These are phyloP conservation scores for Cephalotes varians DNA, from an alignment of 2,888 invertebrate genomes.

Conservation along the genomic window DNA sequence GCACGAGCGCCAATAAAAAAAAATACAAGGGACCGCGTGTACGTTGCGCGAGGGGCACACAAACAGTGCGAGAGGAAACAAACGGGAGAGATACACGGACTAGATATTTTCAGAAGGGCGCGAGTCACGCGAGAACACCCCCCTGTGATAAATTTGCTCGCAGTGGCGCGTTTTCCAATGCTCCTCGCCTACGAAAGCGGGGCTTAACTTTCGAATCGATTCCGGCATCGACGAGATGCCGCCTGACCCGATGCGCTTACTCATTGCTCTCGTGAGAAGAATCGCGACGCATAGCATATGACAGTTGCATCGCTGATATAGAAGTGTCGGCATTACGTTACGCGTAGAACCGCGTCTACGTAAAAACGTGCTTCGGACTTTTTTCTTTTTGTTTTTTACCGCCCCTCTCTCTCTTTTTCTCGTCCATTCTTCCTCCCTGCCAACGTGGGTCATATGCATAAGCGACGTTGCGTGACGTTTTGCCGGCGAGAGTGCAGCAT, in stretches of 20 bases:
- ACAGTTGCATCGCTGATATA: conserved; percentile 31
- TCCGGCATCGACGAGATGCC: conserved; percentile 51
- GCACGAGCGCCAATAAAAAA: conserved; percentile 22
- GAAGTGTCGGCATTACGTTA: conserved; percentile 21
- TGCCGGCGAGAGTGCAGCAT: conserved; percentile 52
- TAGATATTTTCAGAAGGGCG: conserved; percentile 40
- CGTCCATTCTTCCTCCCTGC: conserved; percentile 8
- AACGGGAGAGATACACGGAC: conserved; percentile 14
- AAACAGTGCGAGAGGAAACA: conserved; percentile 4
- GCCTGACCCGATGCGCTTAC: conserved; percentile 53
- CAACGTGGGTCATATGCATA: conserved; percentile 53
- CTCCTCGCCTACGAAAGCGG: conserved; percentile 26
- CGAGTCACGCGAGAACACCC: conserved; percentile 47
- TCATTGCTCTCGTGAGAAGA: conserved; percentile 36
- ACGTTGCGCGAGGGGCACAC: background rate
- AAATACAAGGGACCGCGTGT: conserved; percentile 10
- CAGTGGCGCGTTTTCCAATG: conserved; percentile 47
- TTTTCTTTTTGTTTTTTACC: background rate
- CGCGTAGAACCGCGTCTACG: conserved; percentile 13
- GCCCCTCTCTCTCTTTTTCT: background rate
- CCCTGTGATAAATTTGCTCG: conserved; percentile 62
- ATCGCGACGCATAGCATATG: conserved; percentile 14
- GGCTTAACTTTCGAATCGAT: conserved; percentile 66
- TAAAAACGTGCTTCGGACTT: conserved; percentile 35
- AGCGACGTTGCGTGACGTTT: conserved; percentile 64